phyloP scores from a whole-genome alignment of 2,888 invertebrate species.

The Tortrix viridana region DNA sequence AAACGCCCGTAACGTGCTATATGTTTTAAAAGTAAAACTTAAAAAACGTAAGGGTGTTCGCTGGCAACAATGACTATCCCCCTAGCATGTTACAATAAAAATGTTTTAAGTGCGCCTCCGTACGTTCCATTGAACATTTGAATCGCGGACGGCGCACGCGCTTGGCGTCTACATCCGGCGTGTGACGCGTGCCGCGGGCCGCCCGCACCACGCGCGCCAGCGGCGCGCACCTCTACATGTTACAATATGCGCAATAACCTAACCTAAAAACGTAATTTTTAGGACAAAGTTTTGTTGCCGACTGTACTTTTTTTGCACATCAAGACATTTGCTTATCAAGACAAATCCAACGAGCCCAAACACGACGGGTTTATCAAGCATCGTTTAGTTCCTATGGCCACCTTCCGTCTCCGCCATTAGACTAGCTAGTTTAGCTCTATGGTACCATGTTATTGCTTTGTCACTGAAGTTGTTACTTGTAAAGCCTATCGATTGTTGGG shows the following conservation, averaged over 20 bases:
- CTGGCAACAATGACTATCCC: constrained; percentile 59
- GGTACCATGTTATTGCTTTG: neutral
- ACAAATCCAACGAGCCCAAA: too few species aligned
- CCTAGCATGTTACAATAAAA: constrained; percentile 71
- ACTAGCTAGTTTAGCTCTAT: too few species aligned
- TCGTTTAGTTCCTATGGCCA: too few species aligned
- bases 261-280: too few species aligned
- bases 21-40: constrained; percentile 37
- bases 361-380: too few species aligned
- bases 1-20: neutral
- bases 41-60: constrained; percentile 48
- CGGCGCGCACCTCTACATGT: constrained; percentile 24
- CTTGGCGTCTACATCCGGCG: constrained; percentile 70
- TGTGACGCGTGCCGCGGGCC: constrained; percentile 65
- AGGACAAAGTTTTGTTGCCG: too few species aligned
- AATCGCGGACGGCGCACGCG: constrained; percentile 71
- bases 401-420: too few species aligned
- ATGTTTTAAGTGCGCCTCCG: constrained; percentile 83
- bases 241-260: too few species aligned
- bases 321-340: too few species aligned
- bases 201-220: constrained; percentile 42
- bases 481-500: constrained; percentile 3
- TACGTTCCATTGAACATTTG: constrained; percentile 78
- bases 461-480: neutral
- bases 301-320: too few species aligned